Base-by-base conservation (phyloP, 2,113 vertebrate genomes). In the Elephantulus edwardii region DNA sequence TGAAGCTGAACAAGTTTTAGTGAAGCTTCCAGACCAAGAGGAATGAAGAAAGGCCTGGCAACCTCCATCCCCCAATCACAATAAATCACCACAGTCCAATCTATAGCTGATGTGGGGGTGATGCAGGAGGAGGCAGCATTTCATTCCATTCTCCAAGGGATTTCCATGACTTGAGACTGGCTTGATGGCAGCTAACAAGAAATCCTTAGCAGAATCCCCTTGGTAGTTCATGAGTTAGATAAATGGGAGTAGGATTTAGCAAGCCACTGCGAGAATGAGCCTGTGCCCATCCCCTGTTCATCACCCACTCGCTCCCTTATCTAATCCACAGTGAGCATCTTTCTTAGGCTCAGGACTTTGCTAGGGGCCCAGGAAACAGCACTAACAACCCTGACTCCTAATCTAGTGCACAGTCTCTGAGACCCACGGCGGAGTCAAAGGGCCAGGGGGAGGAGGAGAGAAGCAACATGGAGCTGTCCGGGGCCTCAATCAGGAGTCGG, bases 401-500 rank as follows among this genome's bases (percentile, higher is more conserved):
- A 20, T 40, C 11, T 4, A 46, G n/a, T 1, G 30, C 24, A 28
- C 9, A 8, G 26, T 30, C 71, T 86, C 66, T 8, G 5, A 88
- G 77, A 16, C 48, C 8, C 0, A 0, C 24, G 76, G 30, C 5
- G 6, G 56, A 76, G 77, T 46, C 56, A 52, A 10, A 66, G 40
- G 20, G 16, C 75, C 79, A 56, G 26, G 30, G n/a, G 12, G 56
- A 68, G 46, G 44, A 66, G 48, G 30, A 62, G 17, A 60, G 46
- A 30, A 46, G 11, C 19, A 74, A 76, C 46, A 46, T 16, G 35
- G 12, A 1, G n/a, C 42, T 52, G 64, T 28, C 13, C 58, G 5
- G 66, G n/a, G 68, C 2, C 3, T 19, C n/a, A n/a, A n/a, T n/a
- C n/a, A n/a, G n/a, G n/a, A 9, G 13, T 9, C 4, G 4, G 24